A percentile compares a stretch with the other conserved stretches of the same genome.
Conservation (phyloP, 1,140 invertebrate species). For the Nephotettix cincticeps region DNA sequence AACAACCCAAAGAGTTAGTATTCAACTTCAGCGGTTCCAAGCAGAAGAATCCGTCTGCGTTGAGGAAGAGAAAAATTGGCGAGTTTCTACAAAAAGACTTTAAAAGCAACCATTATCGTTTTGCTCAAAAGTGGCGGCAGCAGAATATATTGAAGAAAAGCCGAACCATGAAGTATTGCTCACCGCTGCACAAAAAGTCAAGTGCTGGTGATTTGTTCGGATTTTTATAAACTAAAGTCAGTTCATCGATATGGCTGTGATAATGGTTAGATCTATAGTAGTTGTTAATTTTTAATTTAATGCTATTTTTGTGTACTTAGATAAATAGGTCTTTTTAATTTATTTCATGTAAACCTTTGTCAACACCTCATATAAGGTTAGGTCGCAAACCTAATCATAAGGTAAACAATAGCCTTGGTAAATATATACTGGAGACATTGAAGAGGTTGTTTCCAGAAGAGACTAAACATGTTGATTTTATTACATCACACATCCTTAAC, state of each 20-base stretch:
- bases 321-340: not conserved
- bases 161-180: constrained; percentile 17
- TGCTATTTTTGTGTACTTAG: not conserved
- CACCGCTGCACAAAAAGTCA: not conserved
- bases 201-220: constrained; percentile 1
- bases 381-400: too few relatives aligned
- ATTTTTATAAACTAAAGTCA: not conserved
- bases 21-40: constrained; percentile 18
- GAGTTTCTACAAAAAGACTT: not conserved
- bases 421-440: too few relatives aligned
- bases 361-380: too few relatives aligned
- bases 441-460: too few relatives aligned
- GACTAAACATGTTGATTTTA: too few relatives aligned
- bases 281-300: not conserved
- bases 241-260: not conserved
- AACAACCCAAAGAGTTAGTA: not conserved
- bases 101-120: constrained; percentile 2
- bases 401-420: too few relatives aligned
- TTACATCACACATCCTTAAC: too few relatives aligned
- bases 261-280: not conserved
- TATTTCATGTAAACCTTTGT: not conserved
- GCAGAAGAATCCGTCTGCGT: not conserved
- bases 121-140: constrained; percentile 1
- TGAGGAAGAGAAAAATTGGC: not conserved
- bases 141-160: constrained; percentile 17